Conservation (phyloP, 2,113 vertebrate species). For the Chaetodon auriga region DNA sequence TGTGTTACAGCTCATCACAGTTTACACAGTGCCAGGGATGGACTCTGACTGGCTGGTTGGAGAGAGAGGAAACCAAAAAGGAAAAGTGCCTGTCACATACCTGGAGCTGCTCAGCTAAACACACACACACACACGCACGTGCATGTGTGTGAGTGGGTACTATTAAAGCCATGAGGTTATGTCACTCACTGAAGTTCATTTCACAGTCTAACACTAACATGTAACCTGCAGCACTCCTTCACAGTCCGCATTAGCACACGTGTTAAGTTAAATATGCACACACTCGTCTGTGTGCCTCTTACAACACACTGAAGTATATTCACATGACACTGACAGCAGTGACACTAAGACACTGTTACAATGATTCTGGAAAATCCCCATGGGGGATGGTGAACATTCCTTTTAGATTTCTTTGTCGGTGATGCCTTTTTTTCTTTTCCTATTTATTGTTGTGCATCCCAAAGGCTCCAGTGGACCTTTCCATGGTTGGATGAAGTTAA, state of each 20-base stretch:
- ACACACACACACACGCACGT: background rate
- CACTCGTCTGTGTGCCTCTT: background rate
- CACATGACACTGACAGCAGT: background rate
- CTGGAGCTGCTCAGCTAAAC: slow-evolving; percentile 95
- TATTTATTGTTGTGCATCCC: slow-evolving; percentile 47
- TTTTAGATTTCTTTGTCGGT: slow-evolving; percentile 7
- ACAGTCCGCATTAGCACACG: slow-evolving; percentile 3
- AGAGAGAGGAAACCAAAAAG: slow-evolving; percentile 94
- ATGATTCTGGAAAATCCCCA: background rate
- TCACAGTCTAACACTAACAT: slow-evolving; percentile 29
- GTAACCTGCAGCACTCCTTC: slow-evolving; percentile 12
- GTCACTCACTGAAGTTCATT: slow-evolving; percentile 7
- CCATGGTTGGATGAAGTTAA: background rate
- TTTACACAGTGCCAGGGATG: slow-evolving; percentile 97
- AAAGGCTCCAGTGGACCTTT: slow-evolving; percentile 6
- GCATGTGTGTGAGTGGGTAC: slow-evolving; percentile 41
- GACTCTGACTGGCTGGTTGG: slow-evolving; percentile 97
- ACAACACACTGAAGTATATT: background rate
- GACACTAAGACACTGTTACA: slow-evolving; percentile 25
- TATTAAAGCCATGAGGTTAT: slow-evolving; percentile 51
- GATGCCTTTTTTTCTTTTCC: background rate
- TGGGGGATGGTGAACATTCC: slow-evolving; percentile 17
- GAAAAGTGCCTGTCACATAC: slow-evolving; percentile 97
- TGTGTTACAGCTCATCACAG: slow-evolving; percentile 91
- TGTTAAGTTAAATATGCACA: slow-evolving; percentile 4